Percentiles rank a stretch among this genome's conserved stretches.
Evolutionary conservation across 1,140 invertebrate genomes (phyloP).

Genomic region (Drepana arcuata): DNA sequence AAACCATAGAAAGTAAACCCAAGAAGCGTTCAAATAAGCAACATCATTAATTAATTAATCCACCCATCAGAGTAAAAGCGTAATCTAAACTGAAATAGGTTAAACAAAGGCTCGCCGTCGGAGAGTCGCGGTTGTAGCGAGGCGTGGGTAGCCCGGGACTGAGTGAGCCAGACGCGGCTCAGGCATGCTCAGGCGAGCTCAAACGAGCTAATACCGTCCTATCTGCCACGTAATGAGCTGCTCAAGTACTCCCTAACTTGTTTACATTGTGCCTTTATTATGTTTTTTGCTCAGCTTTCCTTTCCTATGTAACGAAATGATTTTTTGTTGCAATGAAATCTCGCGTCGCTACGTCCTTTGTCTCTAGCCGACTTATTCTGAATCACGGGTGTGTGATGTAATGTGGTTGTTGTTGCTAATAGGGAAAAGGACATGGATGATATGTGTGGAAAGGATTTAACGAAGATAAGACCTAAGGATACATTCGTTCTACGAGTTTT

Average conservation of each 20-base stretch:
- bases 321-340: slow-evolving; percentile 59
- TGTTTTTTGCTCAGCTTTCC: slow-evolving; percentile 63
- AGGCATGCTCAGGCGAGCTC: slow-evolving; percentile 35
- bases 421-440: no score
- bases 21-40: slow-evolving; percentile 1
- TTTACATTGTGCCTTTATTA: slow-evolving; percentile 71
- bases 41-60: slow-evolving; percentile 62
- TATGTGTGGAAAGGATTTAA: no score
- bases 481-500: no score
- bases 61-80: slow-evolving; percentile 49
- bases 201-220: slow-evolving; percentile 55
- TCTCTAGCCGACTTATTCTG: slow-evolving; percentile 66
- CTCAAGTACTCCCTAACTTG: slow-evolving; percentile 69
- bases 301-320: slow-evolving; percentile 55
- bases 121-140: no score
- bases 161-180: slow-evolving; percentile 13
- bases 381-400: slow-evolving; percentile 33
- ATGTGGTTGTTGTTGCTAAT: neutral
- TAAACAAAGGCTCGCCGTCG: slow-evolving; percentile 53
- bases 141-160: slow-evolving; percentile 4
- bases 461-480: no score
- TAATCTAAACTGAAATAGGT: slow-evolving; percentile 68
- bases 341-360: slow-evolving; percentile 49
- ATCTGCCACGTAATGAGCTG: slow-evolving; percentile 65
- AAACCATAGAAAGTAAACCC: neutral